Evolutionary conservation across 1,140 invertebrate species (phyloP), one percentile per base, ranked within the genome.

Genomic region (Brachionus calyciflorus): DNA sequence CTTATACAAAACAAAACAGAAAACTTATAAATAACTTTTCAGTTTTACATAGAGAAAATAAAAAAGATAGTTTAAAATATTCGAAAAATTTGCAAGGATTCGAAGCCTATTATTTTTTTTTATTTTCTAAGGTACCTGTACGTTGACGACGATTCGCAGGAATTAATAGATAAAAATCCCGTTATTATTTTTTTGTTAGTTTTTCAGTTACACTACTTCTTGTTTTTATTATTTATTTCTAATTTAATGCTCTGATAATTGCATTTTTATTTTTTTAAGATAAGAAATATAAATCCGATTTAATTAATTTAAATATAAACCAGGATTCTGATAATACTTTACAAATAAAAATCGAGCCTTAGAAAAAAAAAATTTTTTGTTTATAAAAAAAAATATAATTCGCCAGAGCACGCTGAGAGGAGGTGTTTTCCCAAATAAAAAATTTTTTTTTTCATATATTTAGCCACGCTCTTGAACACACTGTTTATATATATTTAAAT

Each of bases 201-300:
- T n/a, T n/a, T n/a, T n/a, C n/a, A n/a, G n/a, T n/a, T n/a, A n/a
- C n/a, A n/a, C n/a, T n/a, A n/a, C n/a, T n/a, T n/a, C n/a, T n/a
- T n/a, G n/a, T n/a, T n/a, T n/a, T n/a, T n/a, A n/a, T n/a, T n/a
- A n/a, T n/a, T n/a, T n/a, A n/a, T n/a, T n/a, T 60, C 55, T 33
- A 60, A 60, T 60, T 60, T 60, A 60, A 60, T 60, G 55, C 55
- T 60, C 55, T 60, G 55, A 60, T 60, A 60, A 60, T 60, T 60
- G 55, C 55, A 60, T n/a, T n/a, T 28, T 24, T 55, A 55, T 55
- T 55, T 55, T 55, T 55, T 55, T 55, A 30, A 60, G 55, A 60
- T 60, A 60, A 60, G 55, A 19, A 60, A 60, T 60, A n/a, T n/a
- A 60, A 60, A 60, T 60, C 55, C 24, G 40, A 65, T 65, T 44